Base-by-base conservation (phyloP, 2,797 vertebrate genomes). In the Zalophus californianus region DNA sequence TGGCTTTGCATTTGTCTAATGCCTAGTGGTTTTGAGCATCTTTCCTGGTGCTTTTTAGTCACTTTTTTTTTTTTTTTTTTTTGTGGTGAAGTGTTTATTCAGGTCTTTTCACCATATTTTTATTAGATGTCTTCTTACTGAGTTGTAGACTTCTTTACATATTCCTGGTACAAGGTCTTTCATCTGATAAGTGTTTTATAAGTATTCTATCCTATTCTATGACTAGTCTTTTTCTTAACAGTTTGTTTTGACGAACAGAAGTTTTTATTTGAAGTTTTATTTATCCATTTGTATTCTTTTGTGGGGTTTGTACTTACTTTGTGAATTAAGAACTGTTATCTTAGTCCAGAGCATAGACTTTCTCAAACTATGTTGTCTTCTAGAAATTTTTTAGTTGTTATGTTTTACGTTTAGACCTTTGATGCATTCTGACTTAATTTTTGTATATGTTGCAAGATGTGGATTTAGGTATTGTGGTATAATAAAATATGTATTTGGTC, bases 161-260 rank as follows among this genome's bases (percentile, higher is more conserved):
- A 64, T 78, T 58, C 50, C 89, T 89, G 44, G 29, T 50, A 56
- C 4, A 50, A 60, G 60, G 29, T 7, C 66, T 66, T 91, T 93
- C 15, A 72, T n/a, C 27, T 70, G 70, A 35, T 66, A 18, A 5
- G 1, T 73, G 13, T 75, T 89, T 86, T 86, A 9, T 20, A 56
- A 73, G 32, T 56, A 16, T 38, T 90, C 86, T 70, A 54, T 86
- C 7, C 48, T 50, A 60, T 32, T 94, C 50, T 44, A 0, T 91
- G 32, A 35, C 66, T 50, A 72, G 13, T 29, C 48, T 77, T 96
- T 70, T 92, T 58, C 6, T 72, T 82, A 58, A 66, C 27, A 58
- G 25, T 87, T 75, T 52, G 16, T 84, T 85, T 96, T 56, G 73
- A 93, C 83, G 60, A 93, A 54, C 12, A 62, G 56, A 56, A 64